Base-by-base conservation (phyloP, 2,888 invertebrate species). In the Spodoptera picta region DNA sequence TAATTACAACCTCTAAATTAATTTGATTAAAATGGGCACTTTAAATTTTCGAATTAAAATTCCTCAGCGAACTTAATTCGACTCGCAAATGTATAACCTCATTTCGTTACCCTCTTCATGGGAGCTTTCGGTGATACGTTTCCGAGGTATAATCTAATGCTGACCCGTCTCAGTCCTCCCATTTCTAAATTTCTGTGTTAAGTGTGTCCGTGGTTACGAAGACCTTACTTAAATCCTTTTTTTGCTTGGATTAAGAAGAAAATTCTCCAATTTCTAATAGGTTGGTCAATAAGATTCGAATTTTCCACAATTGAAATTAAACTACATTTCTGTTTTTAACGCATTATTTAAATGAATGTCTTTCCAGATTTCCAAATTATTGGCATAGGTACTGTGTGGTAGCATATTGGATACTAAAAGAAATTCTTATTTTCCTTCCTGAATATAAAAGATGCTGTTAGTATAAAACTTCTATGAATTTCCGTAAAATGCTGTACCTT, bases 21-120 rank as follows among this genome's bases (percentile, higher is more conserved):
- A 65, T 79, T 81, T 77, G 73, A 82, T 78, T 81, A 80, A 75
- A 78, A 79, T 75, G 60, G 70, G 72, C 71, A 71, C 76, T 73
- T 77, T 65, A 79, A 81, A 79, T 84, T 80, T 79, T 70, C 62
- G 76, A 83, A 88, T 87, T 86, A 82, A 84, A 84, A 86, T 84
- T 84, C 78, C 69, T 69, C 65, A 62, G 53, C 75, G 65, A 83
- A 82, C 78, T 81, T 87, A 84, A 86, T 90, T 89, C 78, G 71
- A 61, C 75, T 87, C 81, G 83, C 79, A 85, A 89, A 88, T 84
- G 82, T 88, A 87, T 89, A 89, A 90, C 86, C 83, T 90, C 84
- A 87, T 91, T 90, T 88, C 81, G 77, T 79, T 86, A 88, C 91
- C 91, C 91, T 91, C 86, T 87, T 91, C 88, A 89, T 81, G 80